These are phyloP conservation scores for Stegophylla sp. DNA, from an alignment of 2,888 invertebrate species.

Conservation along the genomic window DNA sequence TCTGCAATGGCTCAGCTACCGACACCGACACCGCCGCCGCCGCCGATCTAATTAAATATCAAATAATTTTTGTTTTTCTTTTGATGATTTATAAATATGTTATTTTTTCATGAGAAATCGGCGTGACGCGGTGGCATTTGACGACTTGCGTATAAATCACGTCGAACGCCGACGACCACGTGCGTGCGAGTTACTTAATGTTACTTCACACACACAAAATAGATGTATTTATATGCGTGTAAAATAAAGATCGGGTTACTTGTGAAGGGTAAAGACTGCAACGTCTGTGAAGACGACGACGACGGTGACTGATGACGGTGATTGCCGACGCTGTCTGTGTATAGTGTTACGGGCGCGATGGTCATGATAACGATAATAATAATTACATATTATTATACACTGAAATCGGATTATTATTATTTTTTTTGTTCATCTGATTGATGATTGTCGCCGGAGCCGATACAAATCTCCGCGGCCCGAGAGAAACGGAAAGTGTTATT, in stretches of 20 bases:
- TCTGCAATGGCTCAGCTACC: not conserved
- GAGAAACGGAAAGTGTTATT: constrained; percentile 33
- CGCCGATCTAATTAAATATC: too few relatives aligned
- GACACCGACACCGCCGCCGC: too few relatives aligned
- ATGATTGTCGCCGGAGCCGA: constrained; percentile 19
- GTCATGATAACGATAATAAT: constrained; percentile 14
- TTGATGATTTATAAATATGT: constrained; percentile 25
- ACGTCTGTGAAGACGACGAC: too few relatives aligned
- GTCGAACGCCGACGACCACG: not conserved
- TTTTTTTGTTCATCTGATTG: constrained; percentile 21
- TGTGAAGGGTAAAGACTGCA: too few relatives aligned
- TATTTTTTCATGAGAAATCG: not conserved
- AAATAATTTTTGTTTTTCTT: not conserved
- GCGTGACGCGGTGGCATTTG: not conserved
- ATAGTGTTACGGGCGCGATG: not conserved
- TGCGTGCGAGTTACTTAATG: not conserved
- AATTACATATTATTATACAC: not conserved
- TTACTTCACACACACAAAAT: not conserved
- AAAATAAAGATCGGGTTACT: too few relatives aligned
- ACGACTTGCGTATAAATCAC: not conserved
- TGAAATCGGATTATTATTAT: not conserved
- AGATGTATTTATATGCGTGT: not conserved
- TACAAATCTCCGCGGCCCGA: constrained; percentile 19
- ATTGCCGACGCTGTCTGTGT: too few relatives aligned
- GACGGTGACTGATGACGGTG: too few relatives aligned